Base-by-base conservation (phyloP, 2,888 invertebrate species). In the Stenoptilia bipunctidactyla region DNA sequence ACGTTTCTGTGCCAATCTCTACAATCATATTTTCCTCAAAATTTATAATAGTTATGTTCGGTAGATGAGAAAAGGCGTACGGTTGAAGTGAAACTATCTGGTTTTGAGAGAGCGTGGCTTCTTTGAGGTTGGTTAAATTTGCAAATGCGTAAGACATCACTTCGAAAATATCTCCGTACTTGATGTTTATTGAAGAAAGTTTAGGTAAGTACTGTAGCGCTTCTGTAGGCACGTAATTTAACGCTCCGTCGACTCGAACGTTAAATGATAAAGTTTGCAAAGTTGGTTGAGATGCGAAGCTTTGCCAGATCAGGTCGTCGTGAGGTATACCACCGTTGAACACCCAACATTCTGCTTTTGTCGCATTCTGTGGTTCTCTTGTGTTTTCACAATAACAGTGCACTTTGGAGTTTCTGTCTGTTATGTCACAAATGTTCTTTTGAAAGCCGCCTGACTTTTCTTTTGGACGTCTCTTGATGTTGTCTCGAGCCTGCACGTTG, bases 301-400 rank as follows among this genome's bases (percentile, higher is more conserved):
- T 86, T 48, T 87, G 87, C 93, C 93, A 93, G 53, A 91, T 86
- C 46, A 87, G 86, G 61, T 92, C 90, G 51, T 90, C 90, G 43
- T 85, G 85, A 5, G 88, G 85, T 57, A 91, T 86, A 34, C 89
- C 89, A 33, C 86, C 85, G 51, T 88, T 88, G 70, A 92, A 90
- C 36, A 93, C 87, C 88, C 90, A 89, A 65, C 94, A 94, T 67
- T 91, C 91, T 36, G 90, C 91, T 52, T 89, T 89, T 34, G 89
- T 89, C 14, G 90, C 91, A 55, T 87, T 85, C 49, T 69, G 67
- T 27, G 71, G 71, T 42, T 82, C 75, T 41, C 83, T 77, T 36
- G 83, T 79, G 40, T 85, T 85, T 53, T 89, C 86, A 60, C 92
- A 92, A 61, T 89, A 87, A 68, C 92, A 92, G 54, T 87, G 89